Conservation (phyloP, 2,888 invertebrate species). For the Limnephilus auricula region DNA sequence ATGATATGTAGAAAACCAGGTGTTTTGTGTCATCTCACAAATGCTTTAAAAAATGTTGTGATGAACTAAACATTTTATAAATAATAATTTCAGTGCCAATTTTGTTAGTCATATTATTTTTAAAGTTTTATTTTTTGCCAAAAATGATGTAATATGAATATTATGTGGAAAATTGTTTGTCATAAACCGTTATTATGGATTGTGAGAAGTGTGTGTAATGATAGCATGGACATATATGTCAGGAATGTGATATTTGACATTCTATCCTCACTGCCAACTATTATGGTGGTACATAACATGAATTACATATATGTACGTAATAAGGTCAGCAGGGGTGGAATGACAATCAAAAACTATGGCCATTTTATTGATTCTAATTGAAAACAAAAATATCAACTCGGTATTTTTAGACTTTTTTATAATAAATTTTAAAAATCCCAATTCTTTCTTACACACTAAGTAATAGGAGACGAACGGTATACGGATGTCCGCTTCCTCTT, state of each 20-base stretch:
- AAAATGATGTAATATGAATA: not conserved
- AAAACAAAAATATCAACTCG: not conserved
- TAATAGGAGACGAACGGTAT: too few species aligned
- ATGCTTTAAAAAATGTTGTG: not conserved
- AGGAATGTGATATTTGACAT: not conserved
- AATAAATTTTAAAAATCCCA: too few species aligned
- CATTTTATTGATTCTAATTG: not conserved
- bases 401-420: too few species aligned
- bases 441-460: too few species aligned
- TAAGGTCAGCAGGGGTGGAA: not conserved
- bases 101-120: not conserved
- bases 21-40: not conserved
- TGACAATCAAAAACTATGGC: not conserved
- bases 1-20: not conserved
- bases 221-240: not conserved
- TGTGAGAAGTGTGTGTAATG: not conserved
- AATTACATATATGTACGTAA: not conserved
- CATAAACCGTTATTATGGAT: not conserved
- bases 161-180: not conserved
- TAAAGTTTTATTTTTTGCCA: not conserved
- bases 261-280: not conserved
- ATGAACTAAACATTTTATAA: not conserved
- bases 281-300: not conserved
- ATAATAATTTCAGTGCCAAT: not conserved
- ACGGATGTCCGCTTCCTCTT: too few species aligned